Conservation (phyloP, 2,113 vertebrate species). For the Tricholaema leucomelas region DNA sequence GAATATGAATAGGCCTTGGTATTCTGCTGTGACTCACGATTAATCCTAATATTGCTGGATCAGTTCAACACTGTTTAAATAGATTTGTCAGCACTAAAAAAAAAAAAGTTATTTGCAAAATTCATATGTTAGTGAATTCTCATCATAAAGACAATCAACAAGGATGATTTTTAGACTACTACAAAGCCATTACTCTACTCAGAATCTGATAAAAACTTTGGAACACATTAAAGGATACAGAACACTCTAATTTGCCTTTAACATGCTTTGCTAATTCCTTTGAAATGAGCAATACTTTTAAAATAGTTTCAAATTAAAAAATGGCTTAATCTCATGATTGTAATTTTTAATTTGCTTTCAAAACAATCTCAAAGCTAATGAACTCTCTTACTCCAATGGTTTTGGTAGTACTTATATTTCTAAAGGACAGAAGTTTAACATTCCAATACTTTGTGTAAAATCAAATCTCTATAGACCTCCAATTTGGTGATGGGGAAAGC, state of each 20-base stretch:
- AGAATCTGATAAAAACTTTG: conserved; percentile 3
- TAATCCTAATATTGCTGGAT: background rate
- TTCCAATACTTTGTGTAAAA: conserved; percentile 27
- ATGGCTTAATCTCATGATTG: conserved; percentile 51
- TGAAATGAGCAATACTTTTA: conserved; percentile 51
- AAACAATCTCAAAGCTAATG: conserved; percentile 62
- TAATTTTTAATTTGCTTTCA: conserved; percentile 59
- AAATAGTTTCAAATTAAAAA: conserved; percentile 58
- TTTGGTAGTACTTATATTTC: conserved; percentile 65
- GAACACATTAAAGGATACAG: conserved; percentile 20
- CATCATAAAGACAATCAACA: background rate
- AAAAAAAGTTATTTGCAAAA: background rate
- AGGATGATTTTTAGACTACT: background rate
- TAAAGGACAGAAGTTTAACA: conserved; percentile 51
- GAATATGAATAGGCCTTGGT: background rate
- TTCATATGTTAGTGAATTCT: background rate
- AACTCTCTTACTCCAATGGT: conserved; percentile 57
- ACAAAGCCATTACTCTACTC: background rate
- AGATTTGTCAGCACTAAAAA: background rate
- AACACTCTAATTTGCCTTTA: conserved; percentile 36
- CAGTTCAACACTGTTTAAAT: background rate
- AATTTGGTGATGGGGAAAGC: background rate
- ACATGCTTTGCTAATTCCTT: conserved; percentile 45
- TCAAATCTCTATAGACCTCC: conserved; percentile 37
- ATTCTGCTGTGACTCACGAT: background rate